These are phyloP conservation scores for Pocillopora grandis DNA, from an alignment of 92 coral and sea anemone species.

Conservation along the genomic window DNA sequence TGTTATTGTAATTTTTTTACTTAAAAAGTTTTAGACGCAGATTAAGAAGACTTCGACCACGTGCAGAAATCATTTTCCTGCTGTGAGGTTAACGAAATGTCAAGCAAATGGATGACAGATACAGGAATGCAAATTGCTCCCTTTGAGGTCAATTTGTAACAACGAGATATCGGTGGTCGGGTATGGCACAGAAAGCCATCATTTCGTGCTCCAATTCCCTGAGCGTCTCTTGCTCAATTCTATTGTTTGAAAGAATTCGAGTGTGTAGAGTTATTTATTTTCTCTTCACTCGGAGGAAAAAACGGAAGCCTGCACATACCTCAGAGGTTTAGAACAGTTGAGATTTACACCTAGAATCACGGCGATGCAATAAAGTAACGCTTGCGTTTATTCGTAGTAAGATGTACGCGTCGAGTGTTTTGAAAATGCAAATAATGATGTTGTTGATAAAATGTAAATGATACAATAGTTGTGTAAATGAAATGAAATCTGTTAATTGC, in stretches of 20 bases:
- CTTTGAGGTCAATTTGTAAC: not conserved
- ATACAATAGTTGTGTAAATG: conserved; percentile 19
- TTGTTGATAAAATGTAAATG: conserved; percentile 2
- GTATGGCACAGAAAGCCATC: not conserved
- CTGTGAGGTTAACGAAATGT: not conserved
- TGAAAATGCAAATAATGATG: conserved; percentile 15
- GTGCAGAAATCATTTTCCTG: not conserved
- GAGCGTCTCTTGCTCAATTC: not conserved
- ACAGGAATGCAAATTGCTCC: not conserved
- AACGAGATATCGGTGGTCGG: not conserved
- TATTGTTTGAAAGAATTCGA: conserved; percentile 15
- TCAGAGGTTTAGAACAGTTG: not conserved
- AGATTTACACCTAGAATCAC: not conserved
- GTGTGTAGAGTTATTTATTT: not conserved
- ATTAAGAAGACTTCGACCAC: not conserved
- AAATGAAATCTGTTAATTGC: conserved; percentile 21
- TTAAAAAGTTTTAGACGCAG: not conserved
- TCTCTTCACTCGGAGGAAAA: not conserved
- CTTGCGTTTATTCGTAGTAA: not conserved
- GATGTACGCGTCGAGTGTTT: not conserved
- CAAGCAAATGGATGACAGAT: not conserved
- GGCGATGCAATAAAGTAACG: not conserved
- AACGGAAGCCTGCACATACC: not conserved
- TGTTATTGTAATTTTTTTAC: no score
- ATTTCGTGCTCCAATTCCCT: not conserved